Evolutionary conservation across 2,888 invertebrate genomes (phyloP), one percentile per base, ranked within the genome.

Genomic region (Ptychoptera albimana): DNA sequence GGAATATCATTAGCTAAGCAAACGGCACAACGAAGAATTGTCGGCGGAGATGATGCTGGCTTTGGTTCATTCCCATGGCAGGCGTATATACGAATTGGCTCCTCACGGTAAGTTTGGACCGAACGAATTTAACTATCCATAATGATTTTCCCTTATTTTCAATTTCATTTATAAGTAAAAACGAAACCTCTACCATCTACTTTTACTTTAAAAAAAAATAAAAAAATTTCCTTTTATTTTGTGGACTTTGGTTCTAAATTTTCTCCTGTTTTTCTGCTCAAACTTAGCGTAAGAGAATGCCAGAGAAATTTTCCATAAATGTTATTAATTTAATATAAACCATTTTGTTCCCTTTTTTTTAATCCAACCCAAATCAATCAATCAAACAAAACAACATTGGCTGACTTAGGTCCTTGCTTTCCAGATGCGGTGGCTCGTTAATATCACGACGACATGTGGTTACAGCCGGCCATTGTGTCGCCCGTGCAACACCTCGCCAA

Each of bases 11-110:
- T 80, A 36, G 75, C 79, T 50, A 85, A 86, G 60, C 85, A 86
- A 60, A 82, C 84, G 11, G 89, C 89, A 0, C 89, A 89, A 58
- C 72, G 89, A 15, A 71, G 92, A 51, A 91, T 92, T 50, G 91
- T 92, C 14, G 92, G 92, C 1, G 92, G 92, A 0, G 87, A 89
- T 54, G 91, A 92, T 60, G 89, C 92, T 0, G 91, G 91, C 39
- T 92, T 92, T 62, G 91, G 89, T 14, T 86, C 87, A 48, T 92
- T 92, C 60, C 92, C 92, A 16, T 92, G 92, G 92, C 91, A 91
- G 69, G 89, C 91, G 0, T 92, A 92, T 66, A 92, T 92, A 57
- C 73, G 91, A 59, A 91, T 92, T 47, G 91, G 91, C 49, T 88
- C 91, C 37, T 89, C 89, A 54, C 77, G 81, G 81, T 80, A 68